Percentiles rank a stretch among this genome's conserved stretches.
Evolutionary conservation across 2,113 vertebrate genomes (phyloP).

Genomic region (Bubalus kerabau): DNA sequence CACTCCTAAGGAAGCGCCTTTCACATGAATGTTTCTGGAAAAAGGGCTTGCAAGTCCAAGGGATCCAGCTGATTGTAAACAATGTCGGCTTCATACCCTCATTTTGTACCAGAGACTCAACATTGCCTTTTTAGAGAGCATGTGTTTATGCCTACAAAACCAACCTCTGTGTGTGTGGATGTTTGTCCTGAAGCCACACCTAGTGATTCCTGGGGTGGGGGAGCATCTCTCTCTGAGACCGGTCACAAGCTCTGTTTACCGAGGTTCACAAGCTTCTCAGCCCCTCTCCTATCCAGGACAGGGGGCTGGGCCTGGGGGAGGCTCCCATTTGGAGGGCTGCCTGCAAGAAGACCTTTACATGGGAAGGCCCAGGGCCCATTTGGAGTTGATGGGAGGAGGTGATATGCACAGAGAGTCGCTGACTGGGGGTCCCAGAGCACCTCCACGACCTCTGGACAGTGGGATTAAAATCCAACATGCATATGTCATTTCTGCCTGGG

Average conservation of each 20-base stretch:
- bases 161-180: neutral
- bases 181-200: constrained; percentile 42
- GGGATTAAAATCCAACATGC: neutral
- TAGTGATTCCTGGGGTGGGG: neutral
- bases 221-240: neutral
- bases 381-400: neutral
- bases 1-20: neutral
- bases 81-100: constrained; percentile 12
- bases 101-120: constrained; percentile 57
- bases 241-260: accelerated
- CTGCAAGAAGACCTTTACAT: neutral
- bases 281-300: neutral
- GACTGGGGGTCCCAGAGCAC: neutral
- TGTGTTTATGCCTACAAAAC: constrained; percentile 40
- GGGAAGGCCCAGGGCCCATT: neutral
- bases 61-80: constrained; percentile 47
- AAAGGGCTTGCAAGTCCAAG: neutral
- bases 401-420: neutral
- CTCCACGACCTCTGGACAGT: accelerated
- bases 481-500: accelerated
- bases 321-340: neutral
- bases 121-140: constrained; percentile 52
- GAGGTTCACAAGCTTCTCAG: neutral
- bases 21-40: constrained; percentile 25
- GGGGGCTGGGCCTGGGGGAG: neutral